These are phyloP conservation scores for Oreortyx pictus DNA, from an alignment of 2,797 vertebrate species.

Conservation along the genomic window DNA sequence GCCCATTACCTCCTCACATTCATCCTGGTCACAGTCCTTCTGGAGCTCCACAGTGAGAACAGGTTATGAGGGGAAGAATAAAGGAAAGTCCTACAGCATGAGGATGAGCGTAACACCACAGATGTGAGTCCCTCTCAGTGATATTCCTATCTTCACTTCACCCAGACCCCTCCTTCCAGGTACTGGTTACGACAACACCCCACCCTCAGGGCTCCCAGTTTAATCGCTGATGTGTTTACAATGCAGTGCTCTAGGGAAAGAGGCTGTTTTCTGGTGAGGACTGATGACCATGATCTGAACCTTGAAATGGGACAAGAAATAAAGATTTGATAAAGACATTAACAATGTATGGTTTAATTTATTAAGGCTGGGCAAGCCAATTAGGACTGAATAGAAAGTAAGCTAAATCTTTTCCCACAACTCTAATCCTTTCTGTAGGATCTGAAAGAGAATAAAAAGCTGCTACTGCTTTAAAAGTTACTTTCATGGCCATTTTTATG, in stretches of 20 bases:
- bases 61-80: not conserved
- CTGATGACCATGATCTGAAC: conserved; percentile 21
- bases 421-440: conserved; percentile 66
- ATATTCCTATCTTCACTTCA: not conserved
- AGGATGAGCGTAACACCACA: not conserved
- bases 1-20: accelerated
- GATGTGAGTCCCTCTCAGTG: not conserved
- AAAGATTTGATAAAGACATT: conserved; percentile 49
- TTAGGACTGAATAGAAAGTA: conserved; percentile 58
- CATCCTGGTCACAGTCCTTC: not conserved
- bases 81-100: not conserved
- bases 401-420: conserved; percentile 65
- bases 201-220: not conserved
- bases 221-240: not conserved
- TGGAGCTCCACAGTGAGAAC: not conserved
- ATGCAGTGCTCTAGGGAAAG: not conserved
- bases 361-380: conserved; percentile 50
- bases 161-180: not conserved
- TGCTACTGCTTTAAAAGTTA: conserved; percentile 64
- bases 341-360: conserved; percentile 58
- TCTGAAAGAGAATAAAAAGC: conserved; percentile 64
- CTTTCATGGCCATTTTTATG: conserved; percentile 63
- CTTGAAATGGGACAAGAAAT: conserved; percentile 51
- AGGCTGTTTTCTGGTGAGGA: conserved; percentile 7
- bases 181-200: not conserved